Evolutionary conservation across 2,888 invertebrate genomes (phyloP).

Genomic region (Nomada flava): DNA sequence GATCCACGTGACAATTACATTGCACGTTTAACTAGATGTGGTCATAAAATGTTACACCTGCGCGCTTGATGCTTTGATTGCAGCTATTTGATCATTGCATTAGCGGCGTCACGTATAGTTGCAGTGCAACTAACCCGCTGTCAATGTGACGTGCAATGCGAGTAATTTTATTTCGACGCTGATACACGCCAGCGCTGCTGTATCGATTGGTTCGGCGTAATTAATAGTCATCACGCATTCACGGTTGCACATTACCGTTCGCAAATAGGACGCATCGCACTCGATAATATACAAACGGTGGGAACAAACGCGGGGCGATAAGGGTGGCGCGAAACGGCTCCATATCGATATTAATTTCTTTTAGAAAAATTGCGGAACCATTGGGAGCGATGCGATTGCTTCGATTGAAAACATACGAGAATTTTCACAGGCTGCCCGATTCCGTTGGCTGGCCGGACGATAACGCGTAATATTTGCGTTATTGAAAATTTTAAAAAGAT

Average conservation of each 20-base stretch:
- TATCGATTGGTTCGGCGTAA: slow-evolving; percentile 38
- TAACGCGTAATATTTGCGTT: neutral
- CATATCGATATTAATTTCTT: slow-evolving; percentile 14
- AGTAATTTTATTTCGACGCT: slow-evolving; percentile 31
- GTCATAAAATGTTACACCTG: neutral
- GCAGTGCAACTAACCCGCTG: slow-evolving; percentile 1
- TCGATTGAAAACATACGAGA: neutral
- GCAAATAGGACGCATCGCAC: neutral
- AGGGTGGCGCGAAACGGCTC: neutral
- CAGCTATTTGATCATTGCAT: slow-evolving; percentile 25
- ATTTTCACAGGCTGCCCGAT: neutral
- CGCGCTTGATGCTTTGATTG: neutral
- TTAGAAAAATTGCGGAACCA: slow-evolving; percentile 14
- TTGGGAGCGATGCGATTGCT: neutral
- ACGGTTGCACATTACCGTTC: slow-evolving; percentile 7
- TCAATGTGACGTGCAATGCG: slow-evolving; percentile 13
- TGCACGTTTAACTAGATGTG: neutral
- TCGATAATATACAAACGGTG: neutral
- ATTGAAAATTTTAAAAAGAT: neutral
- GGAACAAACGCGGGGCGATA: slow-evolving; percentile 1
- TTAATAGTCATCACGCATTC: slow-evolving; percentile 30
- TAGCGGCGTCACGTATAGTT: slow-evolving; percentile 2
- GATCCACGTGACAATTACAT: neutral
- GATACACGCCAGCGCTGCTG: neutral
- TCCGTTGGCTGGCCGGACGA: neutral